phyloP scores from a whole-genome alignment of 2,113 vertebrate species.

The Speoplatyrhinus poulsoni region DNA sequence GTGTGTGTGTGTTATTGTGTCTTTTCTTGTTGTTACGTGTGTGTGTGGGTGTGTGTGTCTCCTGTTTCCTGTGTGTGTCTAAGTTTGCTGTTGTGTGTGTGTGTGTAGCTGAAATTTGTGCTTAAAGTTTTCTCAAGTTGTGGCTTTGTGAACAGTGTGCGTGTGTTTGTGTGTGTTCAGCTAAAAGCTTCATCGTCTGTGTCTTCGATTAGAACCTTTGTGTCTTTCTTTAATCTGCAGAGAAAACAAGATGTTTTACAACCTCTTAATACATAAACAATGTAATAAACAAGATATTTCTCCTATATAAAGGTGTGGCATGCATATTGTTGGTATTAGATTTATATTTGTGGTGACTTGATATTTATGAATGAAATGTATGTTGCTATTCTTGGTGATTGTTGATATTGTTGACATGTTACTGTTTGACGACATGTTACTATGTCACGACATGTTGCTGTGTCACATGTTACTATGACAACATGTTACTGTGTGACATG shows the following conservation, averaged over 20 bases:
- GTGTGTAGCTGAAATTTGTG: slow-evolving; percentile 28
- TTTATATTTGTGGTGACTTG: too few relatives aligned
- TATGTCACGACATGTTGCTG: background rate
- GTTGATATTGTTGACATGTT: background rate
- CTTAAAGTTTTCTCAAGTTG: too few relatives aligned
- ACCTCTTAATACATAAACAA: background rate
- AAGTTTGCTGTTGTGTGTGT: slow-evolving; percentile 29
- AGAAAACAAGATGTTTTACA: slow-evolving; percentile 14
- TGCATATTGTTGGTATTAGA: too few relatives aligned
- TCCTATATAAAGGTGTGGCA: background rate
- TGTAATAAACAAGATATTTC: background rate
- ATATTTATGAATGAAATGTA: background rate
- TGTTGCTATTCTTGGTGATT: background rate
- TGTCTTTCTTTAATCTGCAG: slow-evolving; percentile 90
- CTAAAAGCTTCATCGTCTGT: slow-evolving; percentile 95
- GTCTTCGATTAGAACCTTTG: slow-evolving; percentile 97
- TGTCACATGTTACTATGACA: too few relatives aligned
- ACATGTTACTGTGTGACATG: too few relatives aligned
- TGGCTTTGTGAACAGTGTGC: slow-evolving; percentile 5
- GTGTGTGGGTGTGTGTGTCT: too few relatives aligned
- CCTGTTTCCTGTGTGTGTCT: slow-evolving; percentile 1
- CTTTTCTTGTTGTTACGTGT: too few relatives aligned
- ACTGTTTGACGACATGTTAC: background rate
- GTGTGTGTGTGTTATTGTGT: too few relatives aligned
- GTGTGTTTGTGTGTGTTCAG: slow-evolving; percentile 73